Conservation (phyloP, 2,888 invertebrate species). For the Acleris holmiana region DNA sequence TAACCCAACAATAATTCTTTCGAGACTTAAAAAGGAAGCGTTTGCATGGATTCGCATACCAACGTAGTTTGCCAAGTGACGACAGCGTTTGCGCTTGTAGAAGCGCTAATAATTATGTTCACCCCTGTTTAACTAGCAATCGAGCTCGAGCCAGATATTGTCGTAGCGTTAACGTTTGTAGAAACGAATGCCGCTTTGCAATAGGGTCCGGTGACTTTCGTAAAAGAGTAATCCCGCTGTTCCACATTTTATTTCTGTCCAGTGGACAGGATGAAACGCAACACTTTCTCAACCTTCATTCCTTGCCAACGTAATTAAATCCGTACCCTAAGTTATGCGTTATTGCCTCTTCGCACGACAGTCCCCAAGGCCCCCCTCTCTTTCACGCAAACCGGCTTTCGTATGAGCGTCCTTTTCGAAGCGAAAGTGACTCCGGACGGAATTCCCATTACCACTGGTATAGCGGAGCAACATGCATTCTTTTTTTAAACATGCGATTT, state of each 20-base stretch:
- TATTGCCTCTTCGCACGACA: conserved; percentile 45
- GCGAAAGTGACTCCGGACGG: conserved; percentile 42
- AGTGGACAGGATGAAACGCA: conserved; percentile 22
- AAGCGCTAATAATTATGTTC: no score
- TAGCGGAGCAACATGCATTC: conserved; percentile 41
- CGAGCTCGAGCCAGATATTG: no score
- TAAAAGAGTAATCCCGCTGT: not conserved
- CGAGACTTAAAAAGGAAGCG: no score
- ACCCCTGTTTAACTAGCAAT: no score
- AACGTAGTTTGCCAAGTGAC: no score
- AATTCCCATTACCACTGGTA: conserved; percentile 42
- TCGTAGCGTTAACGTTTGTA: no score
- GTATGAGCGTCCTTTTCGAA: conserved; percentile 33
- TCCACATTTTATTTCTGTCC: conserved; percentile 1
- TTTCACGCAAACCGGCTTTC: conserved; percentile 19
- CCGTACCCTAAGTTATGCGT: conserved; percentile 41
- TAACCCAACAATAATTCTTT: no score
- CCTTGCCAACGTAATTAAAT: conserved; percentile 42
- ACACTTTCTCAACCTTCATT: conserved; percentile 36
- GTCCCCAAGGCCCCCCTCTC: conserved; percentile 24
- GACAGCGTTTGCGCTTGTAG: no score
- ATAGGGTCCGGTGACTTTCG: no score
- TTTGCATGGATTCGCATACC: no score
- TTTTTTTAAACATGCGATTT: conserved; percentile 33
- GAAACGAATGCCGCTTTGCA: no score